phyloP scores from a whole-genome alignment of 1,140 invertebrate species.

The Panonychus citri region DNA sequence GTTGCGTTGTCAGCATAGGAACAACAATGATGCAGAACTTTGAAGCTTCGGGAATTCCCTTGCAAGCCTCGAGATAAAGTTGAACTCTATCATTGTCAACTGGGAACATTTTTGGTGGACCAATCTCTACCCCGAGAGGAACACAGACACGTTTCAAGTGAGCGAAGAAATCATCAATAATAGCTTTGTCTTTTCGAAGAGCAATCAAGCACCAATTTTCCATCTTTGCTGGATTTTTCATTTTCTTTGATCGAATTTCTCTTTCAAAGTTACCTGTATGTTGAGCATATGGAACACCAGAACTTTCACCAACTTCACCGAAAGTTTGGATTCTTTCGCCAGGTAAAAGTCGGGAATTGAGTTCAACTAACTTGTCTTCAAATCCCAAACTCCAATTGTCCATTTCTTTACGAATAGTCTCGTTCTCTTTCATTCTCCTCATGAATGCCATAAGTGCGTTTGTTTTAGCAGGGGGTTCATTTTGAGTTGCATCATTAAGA shows the following conservation, averaged over 20 bases:
- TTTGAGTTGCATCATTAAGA: slow-evolving; percentile 42
- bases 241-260: slow-evolving; percentile 17
- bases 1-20: slow-evolving; percentile 37
- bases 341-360: slow-evolving; percentile 17
- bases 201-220: slow-evolving; percentile 12
- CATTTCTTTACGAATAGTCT: slow-evolving; percentile 22
- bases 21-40: slow-evolving; percentile 35
- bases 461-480: slow-evolving; percentile 21
- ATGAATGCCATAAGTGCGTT: slow-evolving; percentile 12
- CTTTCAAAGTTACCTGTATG: slow-evolving; percentile 7
- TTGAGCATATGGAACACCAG: background rate
- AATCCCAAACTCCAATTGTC: slow-evolving; percentile 24
- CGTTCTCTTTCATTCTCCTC: slow-evolving; percentile 17
- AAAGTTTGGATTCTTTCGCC: background rate
- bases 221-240: background rate
- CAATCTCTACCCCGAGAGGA: slow-evolving; percentile 21
- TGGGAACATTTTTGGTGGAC: slow-evolving; percentile 12
- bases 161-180: slow-evolving; percentile 17
- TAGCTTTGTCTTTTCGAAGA: slow-evolving; percentile 30
- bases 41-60: background rate
- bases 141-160: slow-evolving; percentile 18
- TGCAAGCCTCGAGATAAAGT: background rate
- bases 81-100: background rate
- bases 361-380: slow-evolving; percentile 19
- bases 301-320: background rate